Evolutionary conservation across 2,113 vertebrate species (phyloP), one percentile per base, ranked within the genome.

Genomic region (Tylochromis polylepis): DNA sequence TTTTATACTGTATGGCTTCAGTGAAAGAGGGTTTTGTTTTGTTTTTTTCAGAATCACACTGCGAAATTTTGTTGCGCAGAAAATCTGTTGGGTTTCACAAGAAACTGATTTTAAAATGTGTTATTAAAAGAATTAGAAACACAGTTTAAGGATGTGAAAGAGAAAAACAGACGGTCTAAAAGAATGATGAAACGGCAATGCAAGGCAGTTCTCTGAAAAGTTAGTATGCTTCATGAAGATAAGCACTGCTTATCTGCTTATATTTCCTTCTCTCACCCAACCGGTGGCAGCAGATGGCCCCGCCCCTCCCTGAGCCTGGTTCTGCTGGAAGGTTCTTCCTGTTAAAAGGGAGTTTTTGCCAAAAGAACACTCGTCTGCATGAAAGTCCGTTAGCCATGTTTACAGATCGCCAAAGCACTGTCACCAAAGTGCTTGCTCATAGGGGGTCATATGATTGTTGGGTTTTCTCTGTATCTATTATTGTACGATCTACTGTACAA

Each of bases 151-250:
- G 24, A 2, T 29, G 43, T 75, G 24, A 51, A 51, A 51, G 70
- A 49, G 9, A 20, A 46, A 29, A 16, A 29, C 49, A 11, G 22
- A 27, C 41, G 3, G 8, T 36, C 16, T 2, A 34, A 20, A 59
- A 11, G 2, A 57, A 57, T 5, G 3, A 56, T 4, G 9, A 22
- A 5, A 11, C 20, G 27, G 8, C 8, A 58, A 8, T 7, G 6
- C 6, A 57, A 29, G 62, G 1, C 6, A 67, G 62, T 41, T 0
- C 1, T 22, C 9, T 15, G 62, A 22, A 5, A 41, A 0, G 34
- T 22, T 9, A 20, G 36, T 1, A n/a, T n/a, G 18, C 29, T 36
- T 65, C 2, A 12, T 3, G 31, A 65, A 38, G 20, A 65, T 3
- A 5, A 65, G 60, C 18, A n/a, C 6, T 0, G n/a, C n/a, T n/a